Evolutionary conservation across 1,140 invertebrate genomes (phyloP).

Genomic region (Chironomus tepperi): DNA sequence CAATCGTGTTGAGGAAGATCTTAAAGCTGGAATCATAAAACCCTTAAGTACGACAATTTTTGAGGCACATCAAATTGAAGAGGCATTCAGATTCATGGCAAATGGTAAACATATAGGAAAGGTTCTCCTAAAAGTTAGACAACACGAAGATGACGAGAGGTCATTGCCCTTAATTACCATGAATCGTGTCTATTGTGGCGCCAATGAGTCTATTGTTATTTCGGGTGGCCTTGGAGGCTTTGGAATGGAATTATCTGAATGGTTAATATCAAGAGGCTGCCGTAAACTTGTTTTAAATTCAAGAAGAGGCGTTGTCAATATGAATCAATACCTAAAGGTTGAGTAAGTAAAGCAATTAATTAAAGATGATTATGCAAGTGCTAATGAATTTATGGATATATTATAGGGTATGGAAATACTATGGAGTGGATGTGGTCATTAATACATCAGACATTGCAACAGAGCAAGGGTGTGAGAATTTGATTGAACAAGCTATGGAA

Average conservation of each 20-base stretch:
- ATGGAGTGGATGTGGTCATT: slow-evolving; percentile 43
- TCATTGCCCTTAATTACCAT: slow-evolving; percentile 33
- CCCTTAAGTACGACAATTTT: slow-evolving; percentile 43
- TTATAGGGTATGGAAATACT: slow-evolving; percentile 40
- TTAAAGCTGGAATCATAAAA: slow-evolving; percentile 44
- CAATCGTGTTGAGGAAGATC: slow-evolving; percentile 42
- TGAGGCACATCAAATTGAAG: slow-evolving; percentile 40
- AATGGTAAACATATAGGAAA: slow-evolving; percentile 68
- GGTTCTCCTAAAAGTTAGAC: slow-evolving; percentile 53
- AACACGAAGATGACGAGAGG: slow-evolving; percentile 41
- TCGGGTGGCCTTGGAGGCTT: slow-evolving; percentile 80
- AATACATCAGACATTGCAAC: slow-evolving; percentile 42
- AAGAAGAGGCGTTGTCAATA: slow-evolving; percentile 62
- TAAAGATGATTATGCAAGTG: slow-evolving; percentile 27
- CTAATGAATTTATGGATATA: no score
- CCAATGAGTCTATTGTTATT: slow-evolving; percentile 46
- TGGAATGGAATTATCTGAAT: slow-evolving; percentile 79
- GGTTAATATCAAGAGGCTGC: slow-evolving; percentile 73
- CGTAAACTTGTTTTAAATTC: slow-evolving; percentile 71
- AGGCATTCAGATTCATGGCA: slow-evolving; percentile 53
- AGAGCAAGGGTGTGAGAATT: slow-evolving; percentile 41
- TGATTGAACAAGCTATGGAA: slow-evolving; percentile 48
- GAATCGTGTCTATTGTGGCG: slow-evolving; percentile 41
- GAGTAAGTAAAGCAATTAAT: slow-evolving; percentile 37
- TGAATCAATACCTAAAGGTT: slow-evolving; percentile 63